A percentile compares a stretch with the other conserved stretches of the same genome.
phyloP scores from a whole-genome alignment of 2,888 invertebrate species.

The Sicus ferrugineus region DNA sequence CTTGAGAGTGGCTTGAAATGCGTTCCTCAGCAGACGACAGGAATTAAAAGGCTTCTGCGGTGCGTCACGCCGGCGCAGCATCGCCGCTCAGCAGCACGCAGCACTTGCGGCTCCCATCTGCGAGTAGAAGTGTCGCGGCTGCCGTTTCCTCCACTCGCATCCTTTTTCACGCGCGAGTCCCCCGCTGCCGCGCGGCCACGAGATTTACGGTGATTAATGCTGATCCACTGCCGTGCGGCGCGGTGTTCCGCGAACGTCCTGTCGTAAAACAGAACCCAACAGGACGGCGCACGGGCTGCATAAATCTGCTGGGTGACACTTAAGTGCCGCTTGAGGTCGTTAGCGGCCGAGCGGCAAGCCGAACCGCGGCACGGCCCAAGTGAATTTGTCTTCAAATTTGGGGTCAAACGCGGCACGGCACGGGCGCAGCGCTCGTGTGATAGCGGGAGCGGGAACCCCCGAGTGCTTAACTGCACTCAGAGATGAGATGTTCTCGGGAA shows the following conservation, averaged over 20 bases:
- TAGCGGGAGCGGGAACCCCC: conserved; percentile 17
- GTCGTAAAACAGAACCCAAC: conserved; percentile 27
- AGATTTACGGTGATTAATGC: conserved; percentile 33
- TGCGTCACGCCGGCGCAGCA: neutral
- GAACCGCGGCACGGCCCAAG: conserved; percentile 10
- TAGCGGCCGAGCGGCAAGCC: conserved; percentile 27
- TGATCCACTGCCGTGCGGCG: conserved; percentile 30
- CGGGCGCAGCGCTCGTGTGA: neutral
- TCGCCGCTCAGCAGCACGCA: neutral
- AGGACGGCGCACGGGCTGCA: conserved; percentile 44
- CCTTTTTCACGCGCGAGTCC: conserved; percentile 30
- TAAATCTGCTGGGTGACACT: conserved; percentile 59
- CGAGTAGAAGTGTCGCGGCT: conserved; percentile 14
- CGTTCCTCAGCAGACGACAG: neutral
- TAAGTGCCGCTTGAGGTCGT: conserved; percentile 42
- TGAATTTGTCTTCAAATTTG: conserved; percentile 30
- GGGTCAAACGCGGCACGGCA: neutral
- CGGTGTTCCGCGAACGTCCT: conserved; percentile 30
- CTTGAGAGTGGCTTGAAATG: neutral
- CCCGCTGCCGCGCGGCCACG: conserved; percentile 9
- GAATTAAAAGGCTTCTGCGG: neutral
- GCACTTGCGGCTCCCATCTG: neutral
- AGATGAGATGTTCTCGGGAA: conserved; percentile 49
- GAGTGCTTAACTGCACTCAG: neutral
- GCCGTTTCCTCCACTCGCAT: conserved; percentile 11